These are phyloP conservation scores for Hirtodrosophila duncani DNA, from an alignment of 2,888 invertebrate genomes.

Conservation along the genomic window DNA sequence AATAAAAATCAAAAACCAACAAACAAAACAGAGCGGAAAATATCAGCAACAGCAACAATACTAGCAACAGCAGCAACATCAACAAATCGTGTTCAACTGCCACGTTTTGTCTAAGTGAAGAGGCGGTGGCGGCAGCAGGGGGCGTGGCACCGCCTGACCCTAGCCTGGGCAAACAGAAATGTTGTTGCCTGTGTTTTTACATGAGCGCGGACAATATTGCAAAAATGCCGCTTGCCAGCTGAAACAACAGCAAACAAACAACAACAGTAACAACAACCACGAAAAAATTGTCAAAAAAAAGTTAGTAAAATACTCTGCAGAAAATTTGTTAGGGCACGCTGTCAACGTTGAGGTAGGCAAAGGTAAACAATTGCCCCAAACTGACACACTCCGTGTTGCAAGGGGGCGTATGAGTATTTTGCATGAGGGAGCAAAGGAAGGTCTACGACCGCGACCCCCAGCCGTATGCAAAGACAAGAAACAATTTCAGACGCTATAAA, in stretches of 20 bases:
- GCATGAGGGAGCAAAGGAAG: conserved; percentile 15
- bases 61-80: conserved; percentile 2
- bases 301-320: conserved; percentile 16
- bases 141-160: conserved; percentile 52
- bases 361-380: conserved; percentile 47
- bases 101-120: conserved; percentile 61
- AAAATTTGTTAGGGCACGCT: conserved; percentile 31
- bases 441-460: too few relatives aligned
- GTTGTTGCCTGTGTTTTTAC: conserved; percentile 53
- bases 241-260: conserved; percentile 42
- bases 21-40: conserved; percentile 15
- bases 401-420: conserved; percentile 13
- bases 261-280: conserved; percentile 24
- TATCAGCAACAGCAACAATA: neutral
- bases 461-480: conserved; percentile 35
- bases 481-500: conserved; percentile 55
- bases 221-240: conserved; percentile 51
- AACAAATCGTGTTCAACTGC: conserved; percentile 62
- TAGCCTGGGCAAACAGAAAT: conserved; percentile 61
- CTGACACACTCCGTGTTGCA: too few relatives aligned
- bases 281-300: conserved; percentile 16
- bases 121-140: conserved; percentile 42
- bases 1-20: conserved; percentile 14
- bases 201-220: conserved; percentile 70
- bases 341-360: conserved; percentile 25